Evolutionary conservation across 1,140 invertebrate species (phyloP), one percentile per base, ranked within the genome.

Genomic region (Diuraphis noxia): DNA sequence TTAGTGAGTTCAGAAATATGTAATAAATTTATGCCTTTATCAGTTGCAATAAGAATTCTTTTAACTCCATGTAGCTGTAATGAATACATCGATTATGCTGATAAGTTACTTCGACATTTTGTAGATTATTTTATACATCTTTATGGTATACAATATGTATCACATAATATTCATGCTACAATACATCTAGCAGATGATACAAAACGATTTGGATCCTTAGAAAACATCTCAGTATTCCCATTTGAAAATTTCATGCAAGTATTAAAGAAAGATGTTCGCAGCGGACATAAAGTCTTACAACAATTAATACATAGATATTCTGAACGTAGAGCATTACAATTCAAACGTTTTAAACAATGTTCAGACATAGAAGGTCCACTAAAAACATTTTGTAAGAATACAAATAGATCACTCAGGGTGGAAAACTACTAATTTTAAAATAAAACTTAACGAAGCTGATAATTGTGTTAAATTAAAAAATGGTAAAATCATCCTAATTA

Each of bases 191-290:
- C 93, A 81, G 92, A 93, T 92, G 94, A 95, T 93, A 93, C 93
- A n/a, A 92, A 92, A 92, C 92, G 92, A 17, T 94, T 93, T 93
- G 94, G 93, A 2, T 38, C 34, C 21, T 56, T 88, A 56, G 49
- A 88, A 52, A 52, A 52, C 23, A 38, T 46, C 7, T 88, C 46
- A n/a, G 93, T 94, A 19, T 95, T 94, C 93, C 92, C 92, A 34
- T 94, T 94, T 93, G 94, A 95, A 93, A 94, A 94, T 92, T 93
- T 93, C 92, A 92, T 94, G 91, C 87, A 93, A 46, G 91, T 85
- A 41, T 92, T 94, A 17, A 94, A 94, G 52, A 93, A 92, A 92
- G 88, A 38, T 92, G 9, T 79, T 19, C n/a, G n/a, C 17, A 36
- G n/a, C 2, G 77, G 36, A 30, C n/a, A 36, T 79, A 79, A 79